Base-by-base conservation (phyloP, 2,888 invertebrate species). In the Synanthedon andrenaeformis region DNA sequence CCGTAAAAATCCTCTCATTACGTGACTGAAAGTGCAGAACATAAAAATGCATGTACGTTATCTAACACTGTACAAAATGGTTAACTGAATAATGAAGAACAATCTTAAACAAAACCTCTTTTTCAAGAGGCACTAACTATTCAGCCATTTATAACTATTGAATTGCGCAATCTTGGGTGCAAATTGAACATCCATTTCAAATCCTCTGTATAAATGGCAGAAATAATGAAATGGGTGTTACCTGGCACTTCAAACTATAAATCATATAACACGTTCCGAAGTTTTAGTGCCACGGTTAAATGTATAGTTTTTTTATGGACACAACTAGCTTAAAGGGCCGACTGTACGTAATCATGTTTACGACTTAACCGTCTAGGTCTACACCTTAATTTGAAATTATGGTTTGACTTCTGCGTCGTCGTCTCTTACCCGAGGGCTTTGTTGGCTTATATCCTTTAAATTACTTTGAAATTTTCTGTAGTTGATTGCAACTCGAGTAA, bases 311-410 rank as follows among this genome's bases (percentile, higher is more conserved):
- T 45, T 45, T 13, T 45, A 45, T 45, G 45, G 14, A 14, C 45
- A 45, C 13, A 45, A 45, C 45, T 45, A 13, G 45, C 11, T 13
- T 45, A 45, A 45, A 45, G 45, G 45, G 45, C 45, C 55, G 58
- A 55, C 54, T 55, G 23, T 51, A 12, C 52, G 56, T 57, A 59
- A 59, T 59, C 54, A 49, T 17, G 17, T 49, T 49, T 49, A 49
- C 49, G 49, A 49, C 57, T 56, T 55, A 53, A 35, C 35, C 35
- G 35, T 52, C 55, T 55, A 51, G 54, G 52, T 56, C 53, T 55
- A 58, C 54, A 55, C 55, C 57, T 56, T 59, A 61, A 61, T 61
- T 59, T 61, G 57, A 61, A 61, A 59, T 61, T 61, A 61, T 61
- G 56, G 58, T 55, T 51, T 59, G 51, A 53, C 54, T 35, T 49